Evolutionary conservation across 2,888 invertebrate genomes (phyloP).

Genomic region (Meteorus colon): DNA sequence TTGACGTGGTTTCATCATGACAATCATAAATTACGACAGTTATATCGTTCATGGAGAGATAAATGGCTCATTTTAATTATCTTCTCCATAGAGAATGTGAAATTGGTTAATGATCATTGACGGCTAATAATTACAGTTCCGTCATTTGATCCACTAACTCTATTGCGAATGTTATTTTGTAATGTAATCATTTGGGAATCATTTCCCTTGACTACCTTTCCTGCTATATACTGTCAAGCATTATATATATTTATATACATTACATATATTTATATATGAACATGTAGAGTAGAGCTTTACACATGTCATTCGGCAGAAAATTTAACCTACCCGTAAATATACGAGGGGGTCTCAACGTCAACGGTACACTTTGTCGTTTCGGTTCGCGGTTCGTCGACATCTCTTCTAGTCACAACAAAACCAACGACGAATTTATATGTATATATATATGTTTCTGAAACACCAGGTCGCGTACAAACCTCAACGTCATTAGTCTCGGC

Average conservation of each 20-base stretch:
- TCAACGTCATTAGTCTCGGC: conserved; percentile 43
- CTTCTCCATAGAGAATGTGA: neutral
- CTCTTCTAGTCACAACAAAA: conserved; percentile 6
- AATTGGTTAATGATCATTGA: conserved; percentile 33
- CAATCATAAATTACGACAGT: neutral
- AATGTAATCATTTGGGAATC: conserved; percentile 16
- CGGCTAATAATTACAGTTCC: conserved; percentile 9
- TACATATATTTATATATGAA: too few relatives aligned
- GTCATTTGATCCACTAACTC: neutral
- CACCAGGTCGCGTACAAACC: neutral
- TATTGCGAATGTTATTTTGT: neutral
- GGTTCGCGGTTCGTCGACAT: conserved; percentile 28
- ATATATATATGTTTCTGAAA: neutral
- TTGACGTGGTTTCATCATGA: neutral
- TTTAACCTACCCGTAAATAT: conserved; percentile 9
- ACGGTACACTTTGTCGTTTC: conserved; percentile 27
- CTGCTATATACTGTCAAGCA: neutral
- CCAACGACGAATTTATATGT: neutral
- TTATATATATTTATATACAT: neutral
- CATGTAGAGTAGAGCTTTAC: neutral
- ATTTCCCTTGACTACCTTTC: conserved; percentile 4
- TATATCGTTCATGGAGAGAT: neutral
- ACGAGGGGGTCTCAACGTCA: conserved; percentile 16
- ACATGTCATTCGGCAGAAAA: conserved; percentile 14
- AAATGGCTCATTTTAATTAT: conserved; percentile 23